Evolutionary conservation across 2,113 vertebrate species (phyloP), one percentile per base, ranked within the genome.

Genomic region (Leuciscus idus): DNA sequence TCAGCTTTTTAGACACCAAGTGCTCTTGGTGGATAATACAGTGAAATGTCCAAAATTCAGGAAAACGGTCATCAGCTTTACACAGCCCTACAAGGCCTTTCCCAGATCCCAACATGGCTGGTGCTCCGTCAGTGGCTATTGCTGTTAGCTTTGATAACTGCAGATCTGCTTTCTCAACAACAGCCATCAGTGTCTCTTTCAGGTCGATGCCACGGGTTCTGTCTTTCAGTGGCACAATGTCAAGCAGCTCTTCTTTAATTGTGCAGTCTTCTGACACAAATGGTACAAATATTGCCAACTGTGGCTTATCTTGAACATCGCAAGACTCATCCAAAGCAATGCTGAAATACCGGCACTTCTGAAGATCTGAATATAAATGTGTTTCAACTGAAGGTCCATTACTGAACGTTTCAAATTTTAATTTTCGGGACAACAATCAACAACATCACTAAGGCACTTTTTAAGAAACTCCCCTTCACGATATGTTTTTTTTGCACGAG

Each of bases 1-100:
- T 91, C 50, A 91, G 11, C n/a, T 15, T 6, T 83, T 92, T 92
- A 84, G 86, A 90, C 46, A 86, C 76, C 1, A 88, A 85, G 43
- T 84, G 26, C 26, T 26, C 26, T 26, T 26, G 26, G 26, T 26
- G 26, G 26, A 26, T 26, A 26, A 26, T 26, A 26, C 26, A 26
- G 26, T 26, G 26, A 26, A 26, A 26, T 26, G 26, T 26, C 26
- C 26, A 26, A 26, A 26, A 26, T 26, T 26, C 26, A 26, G 26
- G 26, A 26, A 26, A 26, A 26, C 26, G 26, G 26, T 26, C 26
- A 26, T 26, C 26, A 26, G 26, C 26, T 26, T 26, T 26, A 26
- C 26, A 26, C 26, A 26, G 26, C 26, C 26, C 26, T 26, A 26
- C 26, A 26, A 26, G 26, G 26, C 26, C 26, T 26, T 26, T 26